A percentile compares a stretch with the other conserved stretches of the same genome.
These are phyloP conservation scores for Miniopterus natalensis DNA, from an alignment of 2,113 vertebrate genomes.

Conservation along the genomic window DNA sequence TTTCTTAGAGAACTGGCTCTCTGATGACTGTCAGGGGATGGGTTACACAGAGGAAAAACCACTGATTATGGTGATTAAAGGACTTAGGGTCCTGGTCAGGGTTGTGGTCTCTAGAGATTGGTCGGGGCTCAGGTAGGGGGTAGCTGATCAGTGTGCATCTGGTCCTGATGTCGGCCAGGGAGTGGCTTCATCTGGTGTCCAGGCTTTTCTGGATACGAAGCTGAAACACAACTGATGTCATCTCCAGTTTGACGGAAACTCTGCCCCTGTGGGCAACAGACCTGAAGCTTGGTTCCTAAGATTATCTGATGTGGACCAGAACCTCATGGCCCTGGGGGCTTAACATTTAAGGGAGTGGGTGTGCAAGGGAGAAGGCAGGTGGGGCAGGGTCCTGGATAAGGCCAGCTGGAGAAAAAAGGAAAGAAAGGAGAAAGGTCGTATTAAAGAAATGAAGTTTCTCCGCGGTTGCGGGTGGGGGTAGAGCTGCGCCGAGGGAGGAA, in stretches of 20 bases:
- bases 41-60: neutral
- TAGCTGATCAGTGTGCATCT: neutral
- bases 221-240: neutral
- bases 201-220: neutral
- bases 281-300: neutral
- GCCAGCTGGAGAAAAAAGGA: neutral
- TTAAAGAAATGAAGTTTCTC: neutral
- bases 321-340: neutral
- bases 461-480: fast-evolving
- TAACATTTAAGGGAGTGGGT: neutral
- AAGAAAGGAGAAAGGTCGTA: neutral
- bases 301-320: neutral
- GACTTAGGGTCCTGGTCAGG: neutral
- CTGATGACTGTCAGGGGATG: neutral
- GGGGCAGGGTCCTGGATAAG: neutral
- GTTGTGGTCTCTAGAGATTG: neutral
- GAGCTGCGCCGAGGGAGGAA: neutral
- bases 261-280: neutral
- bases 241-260: neutral
- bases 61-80: neutral
- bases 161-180: neutral
- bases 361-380: neutral
- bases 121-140: neutral
- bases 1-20: neutral
- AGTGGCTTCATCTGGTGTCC: neutral